Evolutionary conservation across 2,797 vertebrate genomes (phyloP).

Genomic region (Pseudomugil tenellus): DNA sequence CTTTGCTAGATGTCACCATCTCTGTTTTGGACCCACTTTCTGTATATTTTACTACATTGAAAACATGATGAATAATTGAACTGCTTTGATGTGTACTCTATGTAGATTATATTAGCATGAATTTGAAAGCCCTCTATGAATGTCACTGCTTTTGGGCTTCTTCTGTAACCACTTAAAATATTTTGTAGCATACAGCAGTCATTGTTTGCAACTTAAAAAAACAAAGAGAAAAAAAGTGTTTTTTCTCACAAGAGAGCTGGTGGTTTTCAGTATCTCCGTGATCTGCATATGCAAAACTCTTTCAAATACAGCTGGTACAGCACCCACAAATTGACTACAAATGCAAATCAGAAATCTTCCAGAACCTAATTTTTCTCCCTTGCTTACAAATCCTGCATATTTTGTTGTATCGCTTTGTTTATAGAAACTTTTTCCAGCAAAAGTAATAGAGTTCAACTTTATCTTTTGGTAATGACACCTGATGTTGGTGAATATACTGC

Average conservation of each 20-base stretch:
- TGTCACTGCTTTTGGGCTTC: not conserved
- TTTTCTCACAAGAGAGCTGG: too few relatives aligned
- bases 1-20: too few relatives aligned
- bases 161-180: not conserved
- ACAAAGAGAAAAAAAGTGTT: not conserved
- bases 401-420: not conserved
- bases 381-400: not conserved
- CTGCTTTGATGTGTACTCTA: too few relatives aligned
- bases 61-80: not conserved
- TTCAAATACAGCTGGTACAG: not conserved
- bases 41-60: not conserved
- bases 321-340: not conserved
- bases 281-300: not conserved
- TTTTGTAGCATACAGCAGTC: not conserved
- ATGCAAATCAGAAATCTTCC: not conserved
- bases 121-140: too few relatives aligned
- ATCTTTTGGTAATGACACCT: constrained; percentile 1
- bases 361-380: not conserved
- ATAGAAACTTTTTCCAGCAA: constrained; percentile 1
- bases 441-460: constrained; percentile 3
- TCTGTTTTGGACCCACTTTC: too few relatives aligned
- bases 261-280: not conserved
- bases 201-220: not conserved
- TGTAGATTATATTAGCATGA: too few relatives aligned
- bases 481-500: constrained; percentile 27